A percentile compares a stretch with the other conserved stretches of the same genome.
Conservation (phyloP, 2,888 invertebrate species). For the Eupithecia tripunctaria region DNA sequence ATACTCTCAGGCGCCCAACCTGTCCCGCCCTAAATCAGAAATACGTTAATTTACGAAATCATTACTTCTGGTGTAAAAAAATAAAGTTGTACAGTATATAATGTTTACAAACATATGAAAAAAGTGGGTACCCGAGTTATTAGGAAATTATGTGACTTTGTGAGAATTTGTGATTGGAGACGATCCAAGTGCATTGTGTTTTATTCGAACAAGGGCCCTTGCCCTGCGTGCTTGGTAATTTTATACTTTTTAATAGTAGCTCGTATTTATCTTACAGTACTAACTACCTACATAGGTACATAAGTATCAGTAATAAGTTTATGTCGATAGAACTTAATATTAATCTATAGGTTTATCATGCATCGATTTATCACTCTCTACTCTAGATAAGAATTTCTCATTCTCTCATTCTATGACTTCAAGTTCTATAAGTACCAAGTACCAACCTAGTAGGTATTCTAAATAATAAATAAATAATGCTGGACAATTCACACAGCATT, state of each 20-base stretch:
- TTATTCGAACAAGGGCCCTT: constrained; percentile 58
- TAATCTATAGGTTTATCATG: background rate
- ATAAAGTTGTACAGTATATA: constrained; percentile 21
- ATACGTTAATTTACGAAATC: constrained; percentile 54
- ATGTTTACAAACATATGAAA: constrained; percentile 17
- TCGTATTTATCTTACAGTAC: background rate
- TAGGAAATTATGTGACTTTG: constrained; percentile 54
- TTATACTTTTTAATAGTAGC: constrained; percentile 34
- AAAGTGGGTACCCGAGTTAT: constrained; percentile 40
- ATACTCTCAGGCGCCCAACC: constrained; percentile 60
- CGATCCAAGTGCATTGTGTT: constrained; percentile 68
- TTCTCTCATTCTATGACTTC: no score
- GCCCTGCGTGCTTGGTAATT: constrained; percentile 63
- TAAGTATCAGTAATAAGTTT: no score
- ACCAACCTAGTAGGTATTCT: no score
- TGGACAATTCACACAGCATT: no score
- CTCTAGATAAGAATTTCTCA: no score
- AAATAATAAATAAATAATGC: no score
- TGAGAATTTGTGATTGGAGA: constrained; percentile 64
- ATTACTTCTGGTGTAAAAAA: constrained; percentile 44
- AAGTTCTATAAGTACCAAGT: no score
- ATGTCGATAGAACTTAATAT: background rate
- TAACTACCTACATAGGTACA: background rate
- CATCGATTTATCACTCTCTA: no score
- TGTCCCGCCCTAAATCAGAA: constrained; percentile 61